Evolutionary conservation across 2,113 vertebrate genomes (phyloP), one percentile per base, ranked within the genome.

Genomic region (Nesoenas mayeri): DNA sequence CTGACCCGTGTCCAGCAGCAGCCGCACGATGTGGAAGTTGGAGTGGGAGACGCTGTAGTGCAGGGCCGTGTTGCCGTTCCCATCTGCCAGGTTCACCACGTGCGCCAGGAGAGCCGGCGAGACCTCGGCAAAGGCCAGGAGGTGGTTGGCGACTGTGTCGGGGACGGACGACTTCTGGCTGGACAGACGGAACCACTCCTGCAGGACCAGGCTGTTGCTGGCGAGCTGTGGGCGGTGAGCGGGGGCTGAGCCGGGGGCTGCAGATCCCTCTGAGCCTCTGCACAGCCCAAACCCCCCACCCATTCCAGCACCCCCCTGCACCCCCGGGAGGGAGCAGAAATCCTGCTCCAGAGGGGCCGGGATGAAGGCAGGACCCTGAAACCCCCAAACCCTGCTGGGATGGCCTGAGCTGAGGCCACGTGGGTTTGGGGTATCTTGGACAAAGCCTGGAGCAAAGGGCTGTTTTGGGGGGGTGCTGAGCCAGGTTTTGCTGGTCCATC

Each of bases 11-110:
- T 99, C 98, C 78, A 99, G 97, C 86, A 99, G 98, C 87, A 99
- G 97, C 69, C 64, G 97, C 36, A 99, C 98, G 2, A 99, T 99
- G 18, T 97, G 89, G 72, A 99, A 99, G 97, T 99, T 99, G 96
- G 99, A 99, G 95, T 99, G 99, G 9, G 99, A 99, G 67, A 99
- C 99, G 2, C 99, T 99, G 98, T 99, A 99, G 98, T 99, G 99
- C 47, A 99, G 98, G 50, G 99, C 99, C 0, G 99, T 99, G 98
- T 99, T 99, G 53, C 99, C 99, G 0, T 99, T 99, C 40, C 99
- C 98, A 0, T 99, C 99, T 0, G 98, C 98, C 98, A 99, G 98
- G 98, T 99, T 99, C 94, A 99, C 98, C 20, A 99, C 97, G 1
- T 99, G 98, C 14, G 97, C 88, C 97, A 99, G 96, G 79, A 99